These are phyloP conservation scores for Setophaga coronata DNA, from an alignment of 2,113 vertebrate genomes.

Conservation along the genomic window DNA sequence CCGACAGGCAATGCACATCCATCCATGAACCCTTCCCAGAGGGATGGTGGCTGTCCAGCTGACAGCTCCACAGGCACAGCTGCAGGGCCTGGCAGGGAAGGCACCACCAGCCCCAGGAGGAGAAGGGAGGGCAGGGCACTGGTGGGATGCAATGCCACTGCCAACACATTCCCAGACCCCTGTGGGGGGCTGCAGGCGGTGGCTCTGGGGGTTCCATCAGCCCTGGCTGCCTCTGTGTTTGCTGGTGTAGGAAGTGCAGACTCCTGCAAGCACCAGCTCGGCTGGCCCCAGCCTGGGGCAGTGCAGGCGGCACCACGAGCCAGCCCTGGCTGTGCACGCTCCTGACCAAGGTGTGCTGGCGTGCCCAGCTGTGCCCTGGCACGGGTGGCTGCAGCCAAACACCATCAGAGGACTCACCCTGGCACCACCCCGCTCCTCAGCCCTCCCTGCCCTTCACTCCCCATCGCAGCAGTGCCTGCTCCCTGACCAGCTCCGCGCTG, in stretches of 20 bases:
- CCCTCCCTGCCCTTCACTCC: background rate
- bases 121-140: background rate
- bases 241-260: rapidly evolving
- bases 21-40: background rate
- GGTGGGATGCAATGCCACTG: background rate
- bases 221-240: rapidly evolving
- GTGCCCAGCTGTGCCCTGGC: background rate
- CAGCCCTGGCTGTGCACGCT: rapidly evolving
- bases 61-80: background rate
- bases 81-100: rapidly evolving
- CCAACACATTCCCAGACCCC: background rate
- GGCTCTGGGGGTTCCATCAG: background rate
- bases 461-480: rapidly evolving
- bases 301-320: background rate
- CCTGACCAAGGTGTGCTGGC: rapidly evolving
- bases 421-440: rapidly evolving
- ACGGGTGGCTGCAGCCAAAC: background rate
- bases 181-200: background rate
- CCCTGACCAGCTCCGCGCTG: rapidly evolving
- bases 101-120: background rate
- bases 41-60: background rate
- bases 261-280: background rate
- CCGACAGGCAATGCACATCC: rapidly evolving
- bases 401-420: rapidly evolving
- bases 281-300: background rate